Conservation (phyloP, 2,113 vertebrate species). For the Rhinolophus sinicus region DNA sequence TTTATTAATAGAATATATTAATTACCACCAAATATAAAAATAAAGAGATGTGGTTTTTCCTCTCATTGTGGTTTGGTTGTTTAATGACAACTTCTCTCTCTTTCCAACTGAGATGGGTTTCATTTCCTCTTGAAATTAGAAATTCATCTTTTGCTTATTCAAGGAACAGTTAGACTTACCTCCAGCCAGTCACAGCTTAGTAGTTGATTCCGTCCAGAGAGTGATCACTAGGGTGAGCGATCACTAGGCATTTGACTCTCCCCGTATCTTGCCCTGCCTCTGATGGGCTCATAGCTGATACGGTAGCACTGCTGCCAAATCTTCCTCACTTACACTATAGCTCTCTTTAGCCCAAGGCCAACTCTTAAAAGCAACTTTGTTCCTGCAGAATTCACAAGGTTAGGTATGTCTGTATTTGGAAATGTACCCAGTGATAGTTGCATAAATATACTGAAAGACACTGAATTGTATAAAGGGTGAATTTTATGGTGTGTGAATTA, state of each 20-base stretch:
- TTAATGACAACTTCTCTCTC: background rate
- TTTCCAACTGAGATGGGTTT: slow-evolving; percentile 23
- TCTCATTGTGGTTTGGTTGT: background rate
- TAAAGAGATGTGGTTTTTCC: background rate
- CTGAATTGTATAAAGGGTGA: background rate
- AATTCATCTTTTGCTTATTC: background rate
- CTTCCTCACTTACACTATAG: background rate
- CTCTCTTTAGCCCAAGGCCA: background rate
- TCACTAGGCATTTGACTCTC: background rate
- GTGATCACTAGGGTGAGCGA: background rate
- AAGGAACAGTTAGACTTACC: background rate
- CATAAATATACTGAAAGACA: slow-evolving; percentile 20
- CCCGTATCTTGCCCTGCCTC: background rate
- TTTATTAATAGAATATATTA: background rate
- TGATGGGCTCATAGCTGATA: background rate
- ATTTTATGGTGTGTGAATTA: background rate
- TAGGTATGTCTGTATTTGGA: slow-evolving; percentile 5
- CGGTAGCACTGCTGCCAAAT: background rate
- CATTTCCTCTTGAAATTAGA: background rate
- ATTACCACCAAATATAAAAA: background rate
- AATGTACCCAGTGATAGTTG: background rate
- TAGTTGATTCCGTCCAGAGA: background rate
- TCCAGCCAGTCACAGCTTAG: background rate
- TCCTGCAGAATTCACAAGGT: background rate
- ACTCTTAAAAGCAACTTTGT: slow-evolving; percentile 4